Evolutionary conservation across 2,113 vertebrate species (phyloP).

Genomic region (Elephantulus edwardii): DNA sequence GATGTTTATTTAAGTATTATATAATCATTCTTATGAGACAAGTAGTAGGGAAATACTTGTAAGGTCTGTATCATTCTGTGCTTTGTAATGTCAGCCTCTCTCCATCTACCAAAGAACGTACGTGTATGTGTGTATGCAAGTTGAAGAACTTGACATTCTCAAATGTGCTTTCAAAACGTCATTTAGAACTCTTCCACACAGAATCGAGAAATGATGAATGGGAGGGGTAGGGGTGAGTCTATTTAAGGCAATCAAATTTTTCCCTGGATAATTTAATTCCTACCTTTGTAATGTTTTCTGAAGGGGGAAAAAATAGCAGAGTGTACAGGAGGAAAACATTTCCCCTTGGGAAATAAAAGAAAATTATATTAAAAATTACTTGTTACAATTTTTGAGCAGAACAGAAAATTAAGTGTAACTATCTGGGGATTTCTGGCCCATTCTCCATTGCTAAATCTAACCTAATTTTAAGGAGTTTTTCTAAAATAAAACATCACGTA

Average conservation of each 20-base stretch:
- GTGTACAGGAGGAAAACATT: neutral
- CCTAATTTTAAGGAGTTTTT: slow-evolving; percentile 23
- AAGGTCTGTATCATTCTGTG: neutral
- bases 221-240: neutral
- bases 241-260: neutral
- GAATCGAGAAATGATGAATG: neutral
- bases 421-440: slow-evolving; percentile 18
- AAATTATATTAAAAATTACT: slow-evolving; percentile 55
- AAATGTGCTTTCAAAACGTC: slow-evolving; percentile 30
- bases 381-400: slow-evolving; percentile 42
- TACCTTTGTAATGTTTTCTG: slow-evolving; percentile 11
- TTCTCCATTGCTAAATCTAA: slow-evolving; percentile 7
- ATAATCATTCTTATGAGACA: neutral
- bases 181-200: slow-evolving; percentile 1
- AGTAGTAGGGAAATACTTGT: neutral
- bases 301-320: neutral
- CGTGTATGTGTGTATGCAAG: neutral
- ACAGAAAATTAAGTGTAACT: slow-evolving; percentile 57
- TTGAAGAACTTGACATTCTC: neutral
- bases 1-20: neutral
- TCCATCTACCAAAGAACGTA: neutral
- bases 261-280: slow-evolving; percentile 38
- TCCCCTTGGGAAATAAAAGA: slow-evolving; percentile 39
- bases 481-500: slow-evolving; percentile 40
- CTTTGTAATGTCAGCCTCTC: neutral